Conservation (phyloP, 2,113 vertebrate species). For the Osmerus mordax region DNA sequence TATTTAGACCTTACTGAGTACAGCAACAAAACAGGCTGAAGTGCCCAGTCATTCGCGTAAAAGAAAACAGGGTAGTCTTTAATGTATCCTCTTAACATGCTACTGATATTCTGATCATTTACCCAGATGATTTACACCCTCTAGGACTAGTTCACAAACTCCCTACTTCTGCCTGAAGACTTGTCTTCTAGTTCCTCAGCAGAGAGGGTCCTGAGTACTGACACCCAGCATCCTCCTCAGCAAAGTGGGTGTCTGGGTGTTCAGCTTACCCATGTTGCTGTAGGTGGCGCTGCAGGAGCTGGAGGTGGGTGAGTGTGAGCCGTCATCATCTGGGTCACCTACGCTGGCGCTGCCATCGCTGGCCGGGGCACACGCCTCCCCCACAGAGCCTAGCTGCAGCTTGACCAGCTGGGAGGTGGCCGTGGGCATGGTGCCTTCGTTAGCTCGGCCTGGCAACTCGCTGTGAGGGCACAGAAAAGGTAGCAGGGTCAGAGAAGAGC, state of each 20-base stretch:
- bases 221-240: too few species aligned
- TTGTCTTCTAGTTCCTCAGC: too few species aligned
- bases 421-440: conserved; percentile 57
- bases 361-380: conserved; percentile 60
- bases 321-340: conserved; percentile 71
- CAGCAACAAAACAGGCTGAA: too few species aligned
- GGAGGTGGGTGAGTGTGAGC: conserved; percentile 73
- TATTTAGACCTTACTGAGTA: neutral
- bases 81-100: too few species aligned
- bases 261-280: conserved; percentile 87
- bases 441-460: conserved; percentile 72
- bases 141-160: too few species aligned
- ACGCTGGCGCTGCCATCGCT: conserved; percentile 52
- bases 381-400: conserved; percentile 46
- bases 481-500: conserved; percentile 20
- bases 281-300: conserved; percentile 89
- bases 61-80: too few species aligned
- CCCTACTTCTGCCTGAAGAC: too few species aligned
- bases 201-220: too few species aligned
- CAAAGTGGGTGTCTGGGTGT: neutral
- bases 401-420: conserved; percentile 54
- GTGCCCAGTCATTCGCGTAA: too few species aligned
- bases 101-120: too few species aligned
- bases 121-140: too few species aligned
- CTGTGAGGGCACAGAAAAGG: conserved; percentile 63